A percentile compares a stretch with the other conserved stretches of the same genome.
These are phyloP conservation scores for Dynastes hyllus DNA, from an alignment of 2,888 invertebrate species.

Conservation along the genomic window DNA sequence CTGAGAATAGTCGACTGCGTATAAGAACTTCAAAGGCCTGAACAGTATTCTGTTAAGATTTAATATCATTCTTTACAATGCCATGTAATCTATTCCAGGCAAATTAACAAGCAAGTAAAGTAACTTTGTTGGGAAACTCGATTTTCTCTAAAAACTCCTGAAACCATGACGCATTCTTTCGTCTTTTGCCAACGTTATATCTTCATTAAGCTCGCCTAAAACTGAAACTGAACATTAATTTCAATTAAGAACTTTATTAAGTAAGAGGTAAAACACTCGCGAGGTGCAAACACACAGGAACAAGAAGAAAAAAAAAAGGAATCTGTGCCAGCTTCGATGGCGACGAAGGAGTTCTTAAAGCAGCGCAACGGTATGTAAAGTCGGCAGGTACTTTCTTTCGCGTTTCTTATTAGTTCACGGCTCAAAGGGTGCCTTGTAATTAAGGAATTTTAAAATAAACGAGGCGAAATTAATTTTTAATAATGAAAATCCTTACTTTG, in stretches of 20 bases:
- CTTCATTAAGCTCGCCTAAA: neutral
- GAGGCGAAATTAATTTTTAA: conserved; percentile 10
- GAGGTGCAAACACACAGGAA: neutral
- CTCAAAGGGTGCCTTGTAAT: neutral
- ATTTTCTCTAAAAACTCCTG: neutral
- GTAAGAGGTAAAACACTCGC: neutral
- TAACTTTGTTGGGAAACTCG: no score
- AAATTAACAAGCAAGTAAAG: no score
- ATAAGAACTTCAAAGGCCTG: no score
- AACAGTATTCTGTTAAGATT: no score
- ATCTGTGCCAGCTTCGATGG: no score
- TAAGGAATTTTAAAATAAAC: conserved; percentile 13
- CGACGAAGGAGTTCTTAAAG: no score
- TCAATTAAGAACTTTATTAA: conserved; percentile 22
- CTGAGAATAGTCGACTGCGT: no score
- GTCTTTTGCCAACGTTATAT: neutral
- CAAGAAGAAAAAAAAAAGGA: neutral
- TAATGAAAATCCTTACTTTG: neutral
- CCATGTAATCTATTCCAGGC: no score
- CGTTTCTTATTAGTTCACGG: neutral
- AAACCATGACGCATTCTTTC: conserved; percentile 1
- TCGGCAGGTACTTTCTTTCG: neutral
- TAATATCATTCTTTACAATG: no score
- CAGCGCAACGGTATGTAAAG: neutral
- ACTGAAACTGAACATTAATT: conserved; percentile 16